Conservation (phyloP, 1,140 invertebrate species). For the Macrotrachela quadricornifera region DNA sequence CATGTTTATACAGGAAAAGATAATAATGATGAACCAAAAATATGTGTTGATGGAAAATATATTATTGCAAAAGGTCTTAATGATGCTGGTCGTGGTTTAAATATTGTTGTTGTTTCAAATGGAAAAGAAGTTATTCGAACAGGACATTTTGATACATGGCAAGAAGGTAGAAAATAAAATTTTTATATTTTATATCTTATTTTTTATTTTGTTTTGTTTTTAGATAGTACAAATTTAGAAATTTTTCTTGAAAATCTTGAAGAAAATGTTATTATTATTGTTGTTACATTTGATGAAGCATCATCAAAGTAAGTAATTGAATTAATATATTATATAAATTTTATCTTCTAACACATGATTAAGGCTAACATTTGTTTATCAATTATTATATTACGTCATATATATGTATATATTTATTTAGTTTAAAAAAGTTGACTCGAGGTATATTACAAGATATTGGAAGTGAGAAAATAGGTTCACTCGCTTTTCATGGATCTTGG, state of each 20-base stretch:
- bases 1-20: slow-evolving; percentile 32
- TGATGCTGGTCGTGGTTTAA: slow-evolving; percentile 31
- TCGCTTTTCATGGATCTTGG: too few species aligned
- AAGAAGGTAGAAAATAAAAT: too few species aligned
- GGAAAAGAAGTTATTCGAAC: slow-evolving; percentile 16
- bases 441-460: too few species aligned
- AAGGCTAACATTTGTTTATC: too few species aligned
- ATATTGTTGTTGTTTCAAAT: slow-evolving; percentile 26
- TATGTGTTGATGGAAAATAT: slow-evolving; percentile 33
- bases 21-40: slow-evolving; percentile 27
- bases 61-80: slow-evolving; percentile 26
- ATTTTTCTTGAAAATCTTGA: slow-evolving; percentile 28
- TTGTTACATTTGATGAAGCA: slow-evolving; percentile 24
- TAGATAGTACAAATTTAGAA: slow-evolving; percentile 31
- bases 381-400: too few species aligned
- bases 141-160: slow-evolving; percentile 31
- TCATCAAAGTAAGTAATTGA: slow-evolving; percentile 16
- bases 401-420: too few species aligned
- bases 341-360: too few species aligned
- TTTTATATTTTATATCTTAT: too few species aligned
- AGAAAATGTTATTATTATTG: slow-evolving; percentile 24
- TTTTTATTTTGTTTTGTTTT: slow-evolving; percentile 3
- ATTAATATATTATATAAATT: background rate
- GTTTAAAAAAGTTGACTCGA: too few species aligned
- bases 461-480: too few species aligned